Base-by-base conservation (phyloP, 2,113 vertebrate genomes). In the Vicugna pacos region DNA sequence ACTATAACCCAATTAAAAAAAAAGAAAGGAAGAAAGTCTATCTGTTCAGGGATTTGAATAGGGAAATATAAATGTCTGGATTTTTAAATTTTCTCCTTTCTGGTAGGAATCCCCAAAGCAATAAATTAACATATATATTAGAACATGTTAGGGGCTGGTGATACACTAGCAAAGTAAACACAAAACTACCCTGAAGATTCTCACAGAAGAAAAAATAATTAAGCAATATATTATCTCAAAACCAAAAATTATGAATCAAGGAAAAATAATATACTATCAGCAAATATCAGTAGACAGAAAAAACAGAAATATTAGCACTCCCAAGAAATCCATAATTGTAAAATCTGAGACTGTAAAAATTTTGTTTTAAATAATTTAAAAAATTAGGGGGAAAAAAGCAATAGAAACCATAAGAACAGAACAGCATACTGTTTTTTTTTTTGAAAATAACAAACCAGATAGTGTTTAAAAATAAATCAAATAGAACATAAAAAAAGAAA, bases 71-170 rank as follows among this genome's bases (percentile, higher is more conserved):
- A 91, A 91, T 64, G 65, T 26, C 8, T 56, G 24, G n/a, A 72
- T 91, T 72, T 30, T 93, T 46, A 81, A 81, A 58, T 72, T 81
- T 82, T 86, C 72, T 91, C 54, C 28, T 24, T 62, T 62, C 54
- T 87, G 12, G 22, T 46, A 92, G 28, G 65, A 92, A 73, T 82
- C 48, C 84, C 56, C 16, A 92, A 72, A 46, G 42, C 38, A 92
- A 82, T 32, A 75, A 65, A 86, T 46, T 54, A 80, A 50, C 48
- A 92, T 10, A 58, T 7, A 65, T 17, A 69, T 77, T 60, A 79
- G 42, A 38, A n/a, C 28, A 54, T n/a, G 46, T 84, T 70, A 70
- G 42, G 24, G 24, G 32, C 24, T 52, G 14, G 28, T 12, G 20
- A 30, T 58, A 48, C 38, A 42, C 50, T 64, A 80, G 81, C 8